Evolutionary conservation across 2,888 invertebrate genomes (phyloP), one percentile per base, ranked within the genome.

Genomic region (Torymus texanus): DNA sequence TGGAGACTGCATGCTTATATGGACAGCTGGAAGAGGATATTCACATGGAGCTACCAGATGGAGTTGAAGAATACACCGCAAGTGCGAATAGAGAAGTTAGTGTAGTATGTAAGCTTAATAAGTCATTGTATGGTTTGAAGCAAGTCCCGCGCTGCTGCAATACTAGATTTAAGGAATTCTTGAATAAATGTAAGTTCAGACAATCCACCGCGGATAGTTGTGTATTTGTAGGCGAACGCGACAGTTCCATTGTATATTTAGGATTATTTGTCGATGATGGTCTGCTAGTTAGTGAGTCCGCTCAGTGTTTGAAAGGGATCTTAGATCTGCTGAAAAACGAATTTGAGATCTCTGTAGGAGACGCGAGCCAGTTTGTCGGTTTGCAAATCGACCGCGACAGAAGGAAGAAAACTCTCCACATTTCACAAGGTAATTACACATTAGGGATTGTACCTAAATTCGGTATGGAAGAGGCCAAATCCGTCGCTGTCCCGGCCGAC

Each of bases 61-160:
- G 53, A 10, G 11, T 53, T 11, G 11, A 53, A 11, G 5, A 10
- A 2, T 3, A 29, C 29, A 29, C 29, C 29, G 29, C 29, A 29
- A 29, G 2, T 3, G 29, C 29, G 29, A 29, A 29, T 29, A 5
- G 3, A 5, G 4, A 29, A 29, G 29, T 5, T 0, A 29, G 29
- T 5, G 29, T 29, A 68, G 61, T 61, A 16, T 72, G 61, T 51
- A 51, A 61, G 8, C 21, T 72, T 1, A 51, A 13, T 2, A 72
- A 73, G 41, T 21, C 53, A 10, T 2, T 72, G n/a, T 61, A 72
- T 21, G 71, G 71, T n/a, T 12, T 72, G 5, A 72, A 72, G 11
- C 51, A 72, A 14, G 71, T 61, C 1, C 61, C 53, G 1, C 1
- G 53, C 2, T 61, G 51, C 16, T 68, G 41, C 58, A 68, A 41